Conservation (phyloP, 2,797 vertebrate genomes). For the Artibeus jamaicensis region DNA sequence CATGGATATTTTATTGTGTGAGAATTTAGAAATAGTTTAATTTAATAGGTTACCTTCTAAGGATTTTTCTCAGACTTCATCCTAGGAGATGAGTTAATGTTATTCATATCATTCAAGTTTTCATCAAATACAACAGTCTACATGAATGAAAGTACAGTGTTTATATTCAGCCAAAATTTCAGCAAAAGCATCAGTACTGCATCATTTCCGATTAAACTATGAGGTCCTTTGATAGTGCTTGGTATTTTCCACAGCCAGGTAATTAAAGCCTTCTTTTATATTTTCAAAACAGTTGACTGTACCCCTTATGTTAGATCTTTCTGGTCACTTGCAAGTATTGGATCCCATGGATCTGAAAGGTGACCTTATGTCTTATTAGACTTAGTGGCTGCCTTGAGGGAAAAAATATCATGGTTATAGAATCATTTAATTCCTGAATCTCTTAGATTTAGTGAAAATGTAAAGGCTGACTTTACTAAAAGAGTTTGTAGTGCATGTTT, state of each 20-base stretch:
- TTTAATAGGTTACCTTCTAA: neutral
- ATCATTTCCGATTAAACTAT: conserved; percentile 21
- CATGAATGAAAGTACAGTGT: conserved; percentile 49
- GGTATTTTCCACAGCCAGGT: conserved; percentile 33
- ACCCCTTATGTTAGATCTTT: neutral
- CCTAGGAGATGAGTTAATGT: conserved; percentile 37
- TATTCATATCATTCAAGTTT: conserved; percentile 21
- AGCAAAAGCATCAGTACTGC: neutral
- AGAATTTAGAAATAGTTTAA: conserved; percentile 31
- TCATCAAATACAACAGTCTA: conserved; percentile 38
- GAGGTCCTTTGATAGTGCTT: conserved; percentile 39
- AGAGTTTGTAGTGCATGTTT: neutral
- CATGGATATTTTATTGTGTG: neutral
- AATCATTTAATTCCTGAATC: neutral
- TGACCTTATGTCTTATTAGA: neutral
- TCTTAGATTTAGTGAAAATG: neutral
- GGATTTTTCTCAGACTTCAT: conserved; percentile 57
- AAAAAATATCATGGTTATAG: neutral
- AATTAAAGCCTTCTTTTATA: conserved; percentile 23
- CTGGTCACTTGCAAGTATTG: neutral
- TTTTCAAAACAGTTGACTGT: conserved; percentile 42
- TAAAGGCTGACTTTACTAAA: neutral
- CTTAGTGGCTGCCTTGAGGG: neutral
- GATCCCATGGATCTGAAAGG: neutral
- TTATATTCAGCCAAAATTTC: conserved; percentile 39